Evolutionary conservation across 2,797 vertebrate genomes (phyloP).

Genomic region (Cyprinella venusta): DNA sequence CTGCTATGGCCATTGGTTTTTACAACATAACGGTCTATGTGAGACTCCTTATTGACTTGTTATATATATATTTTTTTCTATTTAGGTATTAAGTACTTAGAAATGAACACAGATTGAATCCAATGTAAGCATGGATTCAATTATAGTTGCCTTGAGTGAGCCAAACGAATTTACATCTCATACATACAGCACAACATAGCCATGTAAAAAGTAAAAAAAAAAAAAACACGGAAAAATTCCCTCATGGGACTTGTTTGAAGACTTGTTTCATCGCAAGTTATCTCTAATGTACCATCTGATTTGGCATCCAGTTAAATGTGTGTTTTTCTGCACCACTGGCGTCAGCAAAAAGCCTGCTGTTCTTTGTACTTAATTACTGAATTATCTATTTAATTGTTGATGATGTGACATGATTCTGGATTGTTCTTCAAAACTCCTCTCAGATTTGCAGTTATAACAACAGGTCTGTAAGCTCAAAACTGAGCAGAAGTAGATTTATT

Average conservation of each 20-base stretch:
- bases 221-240: background rate
- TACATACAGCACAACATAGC: background rate
- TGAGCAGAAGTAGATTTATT: background rate
- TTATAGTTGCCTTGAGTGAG: background rate
- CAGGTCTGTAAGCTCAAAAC: background rate
- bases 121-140: background rate
- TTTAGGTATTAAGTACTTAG: background rate
- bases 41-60: no score
- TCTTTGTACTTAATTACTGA: slow-evolving; percentile 1
- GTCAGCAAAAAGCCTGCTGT: background rate
- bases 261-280: background rate
- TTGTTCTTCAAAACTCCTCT: slow-evolving; percentile 8
- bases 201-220: background rate
- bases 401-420: background rate
- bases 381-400: background rate
- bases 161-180: background rate
- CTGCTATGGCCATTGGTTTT: slow-evolving; percentile 18
- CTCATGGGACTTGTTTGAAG: background rate
- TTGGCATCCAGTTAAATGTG: background rate
- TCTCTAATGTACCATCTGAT: background rate
- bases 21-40: slow-evolving; percentile 6
- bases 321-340: background rate
- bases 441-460: background rate
- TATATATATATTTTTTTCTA: no score
- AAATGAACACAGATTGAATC: background rate